Evolutionary conservation across 2,113 vertebrate genomes (phyloP), one percentile per base, ranked within the genome.

Genomic region (Rhinoderma darwinii): DNA sequence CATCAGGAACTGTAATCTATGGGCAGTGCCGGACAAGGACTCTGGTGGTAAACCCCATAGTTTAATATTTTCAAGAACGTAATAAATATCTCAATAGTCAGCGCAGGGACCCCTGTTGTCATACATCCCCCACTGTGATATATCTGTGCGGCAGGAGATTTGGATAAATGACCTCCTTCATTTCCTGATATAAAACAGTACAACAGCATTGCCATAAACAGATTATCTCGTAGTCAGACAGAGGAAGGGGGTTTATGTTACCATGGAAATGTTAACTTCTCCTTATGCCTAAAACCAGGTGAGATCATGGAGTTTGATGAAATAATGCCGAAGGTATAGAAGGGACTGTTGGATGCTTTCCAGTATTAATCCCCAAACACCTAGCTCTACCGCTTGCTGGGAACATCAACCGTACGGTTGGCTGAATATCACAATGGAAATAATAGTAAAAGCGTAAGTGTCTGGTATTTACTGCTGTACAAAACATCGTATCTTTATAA

Each of bases 191-290:
- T 41, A 74, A 56, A 37, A 59, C 56, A 27, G 12, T 73, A 43
- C 32, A 39, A 74, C 47, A 41, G 51, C 17, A 56, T 56, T 59
- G 81, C 81, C 82, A 84, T 37, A 70, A 39, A 70, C 50, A 61
- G 74, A 85, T 77, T 85, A 85, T 73, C 54, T 63, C 18, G 41
- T 15, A 43, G 54, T 86, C 8, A 47, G 75, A 59, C 5, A 79
- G 20, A 77, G 44, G 68, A 35, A 50, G 47, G 44, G 83, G 82
- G 66, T 70, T 78, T 50, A 72, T 39, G 61, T 86, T 80, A 27
- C 75, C 84, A 86, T 86, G 84, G 84, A 86, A 86, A 86, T 39
- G 17, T 63, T 84, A 76, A 77, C 72, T 76, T 84, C 51, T 63
- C 39, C 32, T 61, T 84, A 63, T 63, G 73, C 39, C 72, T 32